phyloP scores from a whole-genome alignment of 2,113 vertebrate genomes.

The Microcebus jonahi region DNA sequence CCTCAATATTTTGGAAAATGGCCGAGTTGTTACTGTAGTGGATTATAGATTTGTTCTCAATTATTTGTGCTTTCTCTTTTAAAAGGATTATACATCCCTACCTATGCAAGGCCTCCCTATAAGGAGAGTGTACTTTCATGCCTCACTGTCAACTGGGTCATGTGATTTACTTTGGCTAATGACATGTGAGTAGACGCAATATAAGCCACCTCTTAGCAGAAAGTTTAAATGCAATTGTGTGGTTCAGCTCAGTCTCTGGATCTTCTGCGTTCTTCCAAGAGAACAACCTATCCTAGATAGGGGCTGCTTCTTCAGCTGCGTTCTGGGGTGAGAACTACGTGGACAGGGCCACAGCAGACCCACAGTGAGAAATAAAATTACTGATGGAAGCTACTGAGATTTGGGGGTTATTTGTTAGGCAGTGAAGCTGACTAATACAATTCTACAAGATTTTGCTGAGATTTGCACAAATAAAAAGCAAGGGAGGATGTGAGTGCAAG shows the following conservation, averaged over 20 bases:
- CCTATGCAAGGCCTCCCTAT: not conserved
- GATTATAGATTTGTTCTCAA: not conserved
- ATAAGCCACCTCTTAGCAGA: not conserved
- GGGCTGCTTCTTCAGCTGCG: not conserved
- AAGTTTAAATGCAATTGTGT: not conserved
- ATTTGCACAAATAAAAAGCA: not conserved
- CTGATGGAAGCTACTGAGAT: not conserved
- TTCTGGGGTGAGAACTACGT: not conserved
- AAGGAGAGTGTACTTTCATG: not conserved
- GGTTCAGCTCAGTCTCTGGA: not conserved
- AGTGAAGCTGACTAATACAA: not conserved
- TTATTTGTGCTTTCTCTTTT: not conserved
- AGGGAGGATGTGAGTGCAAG: not conserved
- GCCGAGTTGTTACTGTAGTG: not conserved
- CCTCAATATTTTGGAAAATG: not conserved
- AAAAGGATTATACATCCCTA: not conserved
- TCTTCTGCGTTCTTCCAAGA: not conserved
- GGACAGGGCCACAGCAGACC: not conserved
- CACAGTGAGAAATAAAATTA: not conserved
- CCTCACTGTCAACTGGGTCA: not conserved
- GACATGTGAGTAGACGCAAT: not conserved
- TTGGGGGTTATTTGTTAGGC: not conserved
- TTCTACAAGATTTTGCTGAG: not conserved
- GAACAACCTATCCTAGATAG: not conserved
- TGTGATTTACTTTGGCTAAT: not conserved